phyloP scores from a whole-genome alignment of 2,888 invertebrate genomes.

The Stenoptilia bipunctidactyla region DNA sequence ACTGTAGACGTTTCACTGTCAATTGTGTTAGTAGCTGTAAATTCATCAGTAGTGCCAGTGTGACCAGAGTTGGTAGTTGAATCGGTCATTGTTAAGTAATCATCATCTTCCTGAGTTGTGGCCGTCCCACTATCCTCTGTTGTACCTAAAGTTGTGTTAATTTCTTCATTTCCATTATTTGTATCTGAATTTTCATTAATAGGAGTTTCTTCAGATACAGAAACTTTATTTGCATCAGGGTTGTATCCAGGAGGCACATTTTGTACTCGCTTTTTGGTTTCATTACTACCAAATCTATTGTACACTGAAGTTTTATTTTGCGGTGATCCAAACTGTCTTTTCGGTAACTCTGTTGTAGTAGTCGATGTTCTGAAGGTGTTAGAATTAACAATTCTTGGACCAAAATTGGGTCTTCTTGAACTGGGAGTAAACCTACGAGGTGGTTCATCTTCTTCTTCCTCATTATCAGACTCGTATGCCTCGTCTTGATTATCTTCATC shows the following conservation, averaged over 20 bases:
- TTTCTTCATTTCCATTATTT: slow-evolving; percentile 8
- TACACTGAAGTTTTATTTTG: slow-evolving; percentile 43
- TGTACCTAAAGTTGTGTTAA: slow-evolving; percentile 1
- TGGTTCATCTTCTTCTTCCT: slow-evolving; percentile 25
- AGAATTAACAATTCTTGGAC: slow-evolving; percentile 45
- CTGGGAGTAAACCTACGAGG: slow-evolving; percentile 27
- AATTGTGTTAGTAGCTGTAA: slow-evolving; percentile 27
- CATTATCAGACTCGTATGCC: slow-evolving; percentile 14
- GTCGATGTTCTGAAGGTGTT: slow-evolving; percentile 57
- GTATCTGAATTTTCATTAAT: not conserved
- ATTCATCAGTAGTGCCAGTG: slow-evolving; percentile 27
- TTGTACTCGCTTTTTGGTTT: slow-evolving; percentile 49
- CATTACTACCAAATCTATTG: slow-evolving; percentile 38
- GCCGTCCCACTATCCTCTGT: slow-evolving; percentile 26
- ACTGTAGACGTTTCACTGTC: slow-evolving; percentile 35
- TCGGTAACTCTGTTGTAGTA: slow-evolving; percentile 49
- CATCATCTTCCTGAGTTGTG: slow-evolving; percentile 46
- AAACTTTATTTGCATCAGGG: slow-evolving; percentile 20
- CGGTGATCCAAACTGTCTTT: slow-evolving; percentile 19
- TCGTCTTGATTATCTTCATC: slow-evolving; percentile 20
- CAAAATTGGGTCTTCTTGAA: slow-evolving; percentile 43
- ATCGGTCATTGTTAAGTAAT: slow-evolving; percentile 46
- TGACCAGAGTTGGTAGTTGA: slow-evolving; percentile 25
- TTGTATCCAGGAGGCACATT: slow-evolving; percentile 51
- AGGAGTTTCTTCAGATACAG: not conserved